phyloP scores from a whole-genome alignment of 2,888 invertebrate species.

The Argyresthia goedartella region DNA sequence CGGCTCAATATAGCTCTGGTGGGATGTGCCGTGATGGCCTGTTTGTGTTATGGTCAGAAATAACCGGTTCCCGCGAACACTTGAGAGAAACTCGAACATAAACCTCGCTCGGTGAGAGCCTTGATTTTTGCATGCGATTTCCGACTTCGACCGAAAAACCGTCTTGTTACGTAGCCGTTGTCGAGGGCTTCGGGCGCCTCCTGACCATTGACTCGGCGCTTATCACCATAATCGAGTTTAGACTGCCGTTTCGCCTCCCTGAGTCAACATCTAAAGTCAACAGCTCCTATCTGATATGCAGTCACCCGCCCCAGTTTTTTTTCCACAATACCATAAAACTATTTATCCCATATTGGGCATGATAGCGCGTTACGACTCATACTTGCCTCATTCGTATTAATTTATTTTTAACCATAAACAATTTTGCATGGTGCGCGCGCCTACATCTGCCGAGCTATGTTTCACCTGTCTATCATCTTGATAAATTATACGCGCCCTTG shows the following conservation, averaged over 20 bases:
- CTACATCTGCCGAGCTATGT: constrained; percentile 43
- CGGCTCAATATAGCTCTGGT: neutral
- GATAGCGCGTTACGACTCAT: constrained; percentile 24
- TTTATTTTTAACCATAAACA: constrained; percentile 24
- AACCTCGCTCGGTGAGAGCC: neutral
- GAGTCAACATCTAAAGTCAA: constrained; percentile 62
- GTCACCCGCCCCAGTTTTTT: constrained; percentile 41
- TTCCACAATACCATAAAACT: constrained; percentile 30
- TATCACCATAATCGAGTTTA: constrained; percentile 60
- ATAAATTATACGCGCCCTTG: constrained; percentile 48
- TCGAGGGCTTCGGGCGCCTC: constrained; percentile 37
- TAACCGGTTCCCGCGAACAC: neutral
- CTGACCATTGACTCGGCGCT: constrained; percentile 46
- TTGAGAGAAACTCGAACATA: neutral
- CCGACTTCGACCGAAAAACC: constrained; percentile 7
- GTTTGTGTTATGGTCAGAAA: no score
- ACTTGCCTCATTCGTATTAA: constrained; percentile 29
- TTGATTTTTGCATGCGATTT: neutral
- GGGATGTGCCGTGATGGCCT: no score
- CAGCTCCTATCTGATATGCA: constrained; percentile 58
- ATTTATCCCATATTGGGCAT: constrained; percentile 44
- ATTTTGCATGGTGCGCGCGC: constrained; percentile 26
- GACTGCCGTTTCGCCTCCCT: constrained; percentile 68
- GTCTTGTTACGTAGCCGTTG: constrained; percentile 42
- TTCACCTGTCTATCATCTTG: constrained; percentile 62